These are phyloP conservation scores for Benthosema pterotum DNA, from an alignment of 2,797 vertebrate genomes.

Conservation along the genomic window DNA sequence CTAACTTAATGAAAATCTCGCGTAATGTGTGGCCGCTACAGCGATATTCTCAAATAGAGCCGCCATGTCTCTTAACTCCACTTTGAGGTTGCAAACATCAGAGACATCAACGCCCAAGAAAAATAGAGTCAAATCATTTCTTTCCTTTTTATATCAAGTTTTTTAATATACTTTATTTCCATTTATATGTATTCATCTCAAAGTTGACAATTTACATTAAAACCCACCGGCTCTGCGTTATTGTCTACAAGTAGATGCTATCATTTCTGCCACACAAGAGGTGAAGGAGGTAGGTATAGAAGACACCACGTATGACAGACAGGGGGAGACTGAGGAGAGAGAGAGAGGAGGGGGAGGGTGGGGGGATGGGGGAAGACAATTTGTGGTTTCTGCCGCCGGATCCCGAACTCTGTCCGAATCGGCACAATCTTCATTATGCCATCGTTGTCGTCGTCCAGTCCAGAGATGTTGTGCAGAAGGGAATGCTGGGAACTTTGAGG, in stretches of 20 bases:
- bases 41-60: too few species aligned
- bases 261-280: slow-evolving; percentile 42
- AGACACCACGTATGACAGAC: slow-evolving; percentile 55
- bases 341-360: slow-evolving; percentile 10
- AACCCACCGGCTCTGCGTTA: slow-evolving; percentile 66
- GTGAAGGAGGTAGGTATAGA: slow-evolving; percentile 40
- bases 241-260: slow-evolving; percentile 52
- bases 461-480: slow-evolving; percentile 77
- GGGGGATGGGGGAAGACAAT: slow-evolving; percentile 10
- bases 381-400: slow-evolving; percentile 63
- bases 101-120: too few species aligned
- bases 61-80: too few species aligned
- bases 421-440: slow-evolving; percentile 41
- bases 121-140: not conserved
- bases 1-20: too few species aligned
- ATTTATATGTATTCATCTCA: slow-evolving; percentile 71
- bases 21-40: too few species aligned
- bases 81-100: too few species aligned
- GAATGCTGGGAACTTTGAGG: slow-evolving; percentile 82
- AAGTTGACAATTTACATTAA: slow-evolving; percentile 71
- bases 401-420: slow-evolving; percentile 60
- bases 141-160: slow-evolving; percentile 49
- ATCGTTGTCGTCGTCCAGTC: slow-evolving; percentile 57
- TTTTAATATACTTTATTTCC: slow-evolving; percentile 71
- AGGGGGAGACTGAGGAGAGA: slow-evolving; percentile 15